Percentiles rank a stretch among this genome's conserved stretches.
Evolutionary conservation across 1,140 invertebrate genomes (phyloP).

Genomic region (Ooceraea biroi): DNA sequence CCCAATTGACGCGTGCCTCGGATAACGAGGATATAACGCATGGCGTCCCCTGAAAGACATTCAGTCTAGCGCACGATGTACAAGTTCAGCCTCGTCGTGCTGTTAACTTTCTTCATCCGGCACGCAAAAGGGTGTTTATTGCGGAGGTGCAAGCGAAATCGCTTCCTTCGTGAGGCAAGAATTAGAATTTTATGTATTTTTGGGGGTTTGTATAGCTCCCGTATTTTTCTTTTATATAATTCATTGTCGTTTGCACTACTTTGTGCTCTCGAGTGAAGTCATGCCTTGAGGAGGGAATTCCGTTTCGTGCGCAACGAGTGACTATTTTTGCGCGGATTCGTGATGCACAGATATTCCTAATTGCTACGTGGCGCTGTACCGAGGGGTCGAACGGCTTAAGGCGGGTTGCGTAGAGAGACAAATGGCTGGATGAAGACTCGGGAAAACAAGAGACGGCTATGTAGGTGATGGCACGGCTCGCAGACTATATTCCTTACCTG

Average conservation of each 20-base stretch:
- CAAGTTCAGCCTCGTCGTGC: constrained; percentile 1
- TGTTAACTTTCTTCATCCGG: background rate
- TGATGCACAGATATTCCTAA: constrained; percentile 57
- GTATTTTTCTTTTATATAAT: background rate
- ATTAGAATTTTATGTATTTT: background rate
- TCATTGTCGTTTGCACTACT: background rate
- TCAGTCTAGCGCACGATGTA: background rate
- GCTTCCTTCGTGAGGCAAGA: background rate
- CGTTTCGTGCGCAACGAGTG: too few species aligned
- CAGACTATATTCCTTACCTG: constrained; percentile 61
- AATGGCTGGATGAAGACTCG: constrained; percentile 46
- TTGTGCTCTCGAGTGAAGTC: too few species aligned
- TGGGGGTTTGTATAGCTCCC: background rate
- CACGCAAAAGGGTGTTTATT: too few species aligned
- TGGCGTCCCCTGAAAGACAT: constrained; percentile 37
- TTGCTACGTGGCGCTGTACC: constrained; percentile 36
- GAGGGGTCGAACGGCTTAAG: constrained; percentile 44
- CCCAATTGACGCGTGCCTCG: constrained; percentile 64
- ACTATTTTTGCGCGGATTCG: constrained; percentile 30
- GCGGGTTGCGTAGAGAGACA: constrained; percentile 53
- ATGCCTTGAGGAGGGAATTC: too few species aligned
- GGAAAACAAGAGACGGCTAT: constrained; percentile 60
- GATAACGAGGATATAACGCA: constrained; percentile 60
- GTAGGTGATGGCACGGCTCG: constrained; percentile 50
- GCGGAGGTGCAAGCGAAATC: too few species aligned